Evolutionary conservation across 2,888 invertebrate species (phyloP), one percentile per base, ranked within the genome.

Genomic region (Tipula unca): DNA sequence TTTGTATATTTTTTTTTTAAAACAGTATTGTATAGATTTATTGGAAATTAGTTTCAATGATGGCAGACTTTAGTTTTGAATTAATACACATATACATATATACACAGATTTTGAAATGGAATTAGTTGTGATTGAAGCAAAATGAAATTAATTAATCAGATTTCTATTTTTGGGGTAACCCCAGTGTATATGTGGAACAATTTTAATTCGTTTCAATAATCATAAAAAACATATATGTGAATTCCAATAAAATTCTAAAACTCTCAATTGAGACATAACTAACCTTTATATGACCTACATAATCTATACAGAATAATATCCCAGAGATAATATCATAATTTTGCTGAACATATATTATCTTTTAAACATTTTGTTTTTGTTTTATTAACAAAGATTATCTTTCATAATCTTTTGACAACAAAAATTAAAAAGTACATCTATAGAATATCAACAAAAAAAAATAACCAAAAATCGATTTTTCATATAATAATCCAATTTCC

Each of bases 401-500:
- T 13, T 69, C 10, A 69, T 69, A 69, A 69, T 69, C 69, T 69
- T 69, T 69, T 69, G 69, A 69, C 69, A 69, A 69, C 25, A 69
- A 69, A 69, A 69, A 69, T 69, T 69, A 69, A 10, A 69, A 69
- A 20, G 69, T 69, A 69, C 69, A 69, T 69, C 69, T 14, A 25
- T 13, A 69, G 69, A 69, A 69, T 69, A 69, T 25, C 20, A 69
- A 69, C 8, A 69, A 10, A 20, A 69, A 69, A 20, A 20, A 69
- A 69, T 8, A 69, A 69, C 8, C 6, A 17, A 69, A 69, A 69
- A 69, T 69, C 69, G 69, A 69, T 69, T 69, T 25, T 25, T 69
- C 69, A 69, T 69, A n/a, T n/a, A 69, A 69, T 69, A 69, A 69
- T 69, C 69, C 69, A 69, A 69, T 69, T 69, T 69, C 69, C 69